Evolutionary conservation across 2,888 invertebrate genomes (phyloP).

Genomic region (Dicyrtoma fusca): DNA sequence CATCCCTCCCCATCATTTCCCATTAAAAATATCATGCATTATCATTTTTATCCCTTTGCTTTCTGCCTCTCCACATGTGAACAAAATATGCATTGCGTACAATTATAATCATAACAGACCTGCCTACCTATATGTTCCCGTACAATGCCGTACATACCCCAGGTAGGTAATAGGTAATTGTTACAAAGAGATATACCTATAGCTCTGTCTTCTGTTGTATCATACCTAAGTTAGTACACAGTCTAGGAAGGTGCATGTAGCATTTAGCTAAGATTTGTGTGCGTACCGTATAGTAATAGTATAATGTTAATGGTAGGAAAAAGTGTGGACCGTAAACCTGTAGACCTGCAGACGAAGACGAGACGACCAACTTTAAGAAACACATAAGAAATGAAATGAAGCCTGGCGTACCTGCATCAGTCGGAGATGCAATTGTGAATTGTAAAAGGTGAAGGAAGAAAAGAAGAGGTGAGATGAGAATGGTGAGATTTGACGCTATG

Average conservation of each 20-base stretch:
- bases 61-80: neutral
- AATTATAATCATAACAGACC: neutral
- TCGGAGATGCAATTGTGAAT: conserved; percentile 4
- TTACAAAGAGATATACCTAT: too few relatives aligned
- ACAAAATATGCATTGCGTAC: conserved; percentile 2
- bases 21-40: conserved; percentile 16
- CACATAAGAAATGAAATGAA: neutral
- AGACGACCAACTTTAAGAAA: neutral
- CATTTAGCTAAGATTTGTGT: too few relatives aligned
- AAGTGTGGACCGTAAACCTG: too few relatives aligned
- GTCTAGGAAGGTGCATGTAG: too few relatives aligned
- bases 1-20: conserved; percentile 18
- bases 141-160: neutral
- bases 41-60: conserved; percentile 8
- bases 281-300: too few relatives aligned
- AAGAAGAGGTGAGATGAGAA: conserved; percentile 27
- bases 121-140: neutral
- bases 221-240: too few relatives aligned
- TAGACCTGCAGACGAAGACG: too few relatives aligned
- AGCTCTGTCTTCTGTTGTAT: too few relatives aligned
- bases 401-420: neutral
- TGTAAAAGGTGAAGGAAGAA: conserved; percentile 13
- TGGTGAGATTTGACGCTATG: conserved; percentile 22
- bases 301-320: too few relatives aligned
- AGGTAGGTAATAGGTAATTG: too few relatives aligned